Evolutionary conservation across 2,797 vertebrate genomes (phyloP), one percentile per base, ranked within the genome.

Genomic region (Pempheris klunzingeri): DNA sequence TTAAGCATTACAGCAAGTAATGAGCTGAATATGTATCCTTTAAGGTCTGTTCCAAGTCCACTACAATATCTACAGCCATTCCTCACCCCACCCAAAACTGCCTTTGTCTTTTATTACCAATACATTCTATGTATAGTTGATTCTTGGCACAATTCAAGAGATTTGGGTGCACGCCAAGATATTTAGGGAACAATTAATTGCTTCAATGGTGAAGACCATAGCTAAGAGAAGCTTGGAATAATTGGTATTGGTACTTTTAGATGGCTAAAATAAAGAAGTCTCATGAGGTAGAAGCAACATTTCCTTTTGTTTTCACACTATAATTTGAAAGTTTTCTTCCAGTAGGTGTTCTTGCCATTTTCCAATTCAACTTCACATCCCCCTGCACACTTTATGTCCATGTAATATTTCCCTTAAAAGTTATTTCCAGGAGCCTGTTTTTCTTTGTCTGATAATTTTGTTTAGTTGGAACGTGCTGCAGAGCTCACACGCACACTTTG

Each of bases 281-380:
- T 64, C 34, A 32, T 60, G 54, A 13, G 15, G 50, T n/a, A 32
- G 9, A 41, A 32, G 26, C 11, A 65, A 41, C 30, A 28, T 54
- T 44, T 78, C 18, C 11, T 54, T 78, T 78, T 9, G 24, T 66
- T 74, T 71, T 54, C 38, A 81, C 38, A 28, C 54, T 72, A 28
- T 55, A 62, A 65, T 62, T 72, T 41, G 7, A 7, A 3, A 30
- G 17, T 0, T 24, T 43, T 76, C 64, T 78, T 60, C 22, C 24
- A 54, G 26, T 5, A 52, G 15, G 28, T 54, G 44, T 62, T 59
- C 18, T 24, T 59, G 5, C 14, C 12, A 46, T 67, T 44, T 30
- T 71, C 64, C 11, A 68, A 10, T 39, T 39, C 24, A 17, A 73
- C 24, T 30, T 57, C 46, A 50, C 15, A 7, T 52, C 38, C 34